Base-by-base conservation (phyloP, 2,797 vertebrate genomes). In the Sitta carolinensis region DNA sequence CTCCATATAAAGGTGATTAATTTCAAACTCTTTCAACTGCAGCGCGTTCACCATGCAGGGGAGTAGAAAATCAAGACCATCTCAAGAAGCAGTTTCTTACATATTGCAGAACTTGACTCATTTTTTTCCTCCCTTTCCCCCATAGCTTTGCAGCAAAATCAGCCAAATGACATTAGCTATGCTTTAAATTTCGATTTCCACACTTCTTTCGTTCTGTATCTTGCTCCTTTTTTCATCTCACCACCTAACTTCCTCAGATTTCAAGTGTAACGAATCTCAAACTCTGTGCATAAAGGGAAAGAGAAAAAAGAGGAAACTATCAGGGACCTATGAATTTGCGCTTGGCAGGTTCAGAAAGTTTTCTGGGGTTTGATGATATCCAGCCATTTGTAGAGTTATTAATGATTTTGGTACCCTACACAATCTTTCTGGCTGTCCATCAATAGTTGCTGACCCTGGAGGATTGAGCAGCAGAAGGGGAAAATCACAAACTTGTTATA, bases 91-190 rank as follows among this genome's bases (percentile, higher is more conserved):
- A 57, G 13, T 69, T 96, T 83, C 79, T 75, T n/a, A 63, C 21
- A n/a, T 22, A 63, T 42, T 79, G 69, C 48, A 78, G 55, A 96
- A 90, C 51, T 95, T 91, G 3, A 12, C 16, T 70, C 30, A 36
- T 74, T 74, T 34, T 42, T 36, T 57, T 50, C 16, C 16, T 43
- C 16, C 5, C 8, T 70, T 54, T 15, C 14, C 27, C 36, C 50
- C 3, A 2, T 38, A 88, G 76, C 76, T 91, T 93, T 91, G 36
- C 69, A 52, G 91, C 57, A 63, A 92, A 95, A 97, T 96, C 91
- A 95, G 73, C 84, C 84, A 96, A 96, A 97, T 94, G 55, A 95
- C 79, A 96, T 97, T 96, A 97, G 96, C 83, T 78, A 91, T 93
- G 94, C 93, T 90, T 91, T 91, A 95, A 96, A 96, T 94, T 94